A percentile compares a stretch with the other conserved stretches of the same genome.
Conservation (phyloP, 2,113 vertebrate species). For the Sakesphorus luctuosus region DNA sequence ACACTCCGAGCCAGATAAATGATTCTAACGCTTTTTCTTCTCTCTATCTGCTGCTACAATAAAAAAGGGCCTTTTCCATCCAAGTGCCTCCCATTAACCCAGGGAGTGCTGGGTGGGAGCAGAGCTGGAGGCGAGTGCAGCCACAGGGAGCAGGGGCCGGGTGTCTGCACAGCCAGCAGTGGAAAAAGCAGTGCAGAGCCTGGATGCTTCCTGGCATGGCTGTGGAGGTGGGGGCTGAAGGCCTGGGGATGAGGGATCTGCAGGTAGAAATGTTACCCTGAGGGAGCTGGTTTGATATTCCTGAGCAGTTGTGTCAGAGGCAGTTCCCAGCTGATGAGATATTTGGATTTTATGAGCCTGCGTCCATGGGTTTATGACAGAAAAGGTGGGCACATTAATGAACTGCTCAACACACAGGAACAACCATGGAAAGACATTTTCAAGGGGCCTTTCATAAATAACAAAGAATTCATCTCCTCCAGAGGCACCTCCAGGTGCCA, state of each 20-base stretch:
- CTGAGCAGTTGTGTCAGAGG: fast-evolving
- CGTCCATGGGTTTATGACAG: not conserved
- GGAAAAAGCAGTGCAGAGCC: not conserved
- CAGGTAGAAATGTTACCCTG: fast-evolving
- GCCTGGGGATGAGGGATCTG: not conserved
- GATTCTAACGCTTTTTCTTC: slow-evolving; percentile 36
- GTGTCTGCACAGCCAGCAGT: not conserved
- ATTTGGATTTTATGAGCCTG: not conserved
- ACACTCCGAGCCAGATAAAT: slow-evolving; percentile 61
- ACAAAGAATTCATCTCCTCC: not conserved
- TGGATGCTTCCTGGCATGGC: not conserved
- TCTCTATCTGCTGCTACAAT: slow-evolving; percentile 39
- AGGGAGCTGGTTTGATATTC: not conserved
- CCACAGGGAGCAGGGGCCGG: fast-evolving
- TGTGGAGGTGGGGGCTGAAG: not conserved
- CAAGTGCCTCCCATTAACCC: slow-evolving; percentile 13
- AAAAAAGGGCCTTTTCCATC: not conserved
- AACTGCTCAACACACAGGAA: not conserved
- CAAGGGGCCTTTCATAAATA: not conserved
- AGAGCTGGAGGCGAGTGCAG: fast-evolving
- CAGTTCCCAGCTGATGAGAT: not conserved
- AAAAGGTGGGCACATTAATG: not conserved
- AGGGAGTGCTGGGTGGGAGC: not conserved
- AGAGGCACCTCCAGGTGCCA: not conserved
- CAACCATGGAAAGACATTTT: not conserved